Evolutionary conservation across 2,888 invertebrate genomes (phyloP), one percentile per base, ranked within the genome.

Genomic region (Ectropis crepuscularia): DNA sequence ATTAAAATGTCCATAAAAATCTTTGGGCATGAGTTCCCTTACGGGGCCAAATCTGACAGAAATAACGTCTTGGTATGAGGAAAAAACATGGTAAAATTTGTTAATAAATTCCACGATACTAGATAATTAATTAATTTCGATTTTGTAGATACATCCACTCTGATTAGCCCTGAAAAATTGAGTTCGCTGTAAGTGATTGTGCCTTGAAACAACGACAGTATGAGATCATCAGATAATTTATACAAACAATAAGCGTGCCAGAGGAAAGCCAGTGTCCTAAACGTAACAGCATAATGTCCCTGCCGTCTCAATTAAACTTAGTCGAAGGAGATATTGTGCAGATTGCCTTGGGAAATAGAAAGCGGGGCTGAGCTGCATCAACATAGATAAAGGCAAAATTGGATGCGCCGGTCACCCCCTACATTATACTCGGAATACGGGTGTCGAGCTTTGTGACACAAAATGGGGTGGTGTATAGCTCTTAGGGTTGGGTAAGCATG

Each of bases 321-420:
- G 63, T 65, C 74, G 69, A 71, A 70, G 54, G 73, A 76, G 72
- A 39, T 47, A 78, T 77, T 75, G 74, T 70, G 67, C 71, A 72
- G 72, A 76, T 70, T 71, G 76, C 78, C 75, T 79, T 77, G 76
- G 79, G 80, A 78, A 81, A 82, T 81, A 75, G 77, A 77, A 77
- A 77, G 74, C 78, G 62, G 73, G 75, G 72, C 70, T 74, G 77
- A 38, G 76, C 85, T 83, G 85, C 81, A 82, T 82, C 81, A 83
- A 84, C 83, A 84, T 66, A 80, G 84, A 83, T 85, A 84, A 72
- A 80, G 77, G 78, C 79, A 76, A 82, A 85, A 85, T 85, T 83
- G 81, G 80, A 82, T 83, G 82, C 80, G 79, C 74, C 70, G 72
- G 74, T 72, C 72, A 55, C 59, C 67, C 72, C 63, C 66, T 60